Base-by-base conservation (phyloP, 2,888 invertebrate genomes). In the Acronicta psi region DNA sequence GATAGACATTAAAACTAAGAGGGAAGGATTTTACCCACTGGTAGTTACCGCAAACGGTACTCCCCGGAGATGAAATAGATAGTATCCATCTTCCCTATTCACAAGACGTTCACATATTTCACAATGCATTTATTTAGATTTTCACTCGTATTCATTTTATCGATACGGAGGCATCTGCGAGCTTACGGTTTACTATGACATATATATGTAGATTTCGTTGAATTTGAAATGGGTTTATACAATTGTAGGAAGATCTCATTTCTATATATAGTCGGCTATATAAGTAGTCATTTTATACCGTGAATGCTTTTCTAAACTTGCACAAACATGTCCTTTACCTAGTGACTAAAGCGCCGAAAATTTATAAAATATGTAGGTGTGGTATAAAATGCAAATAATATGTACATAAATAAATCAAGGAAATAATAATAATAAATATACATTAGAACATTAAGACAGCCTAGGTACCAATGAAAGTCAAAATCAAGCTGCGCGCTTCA, bases 51-150 rank as follows among this genome's bases (percentile, higher is more conserved):
- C 61, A 62, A 75, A 58, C 50, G 66, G 31, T 50, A 52, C 60
- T 74, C 77, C 54, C 67, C 54, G 42, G 77, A 70, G 77, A 74
- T 76, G 66, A 69, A 63, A 73, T 58, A 73, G 69, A 69, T 62
- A 66, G 56, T 69, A 66, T 76, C 62, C 63, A 59, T 73, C 73
- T 63, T 69, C 37, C 58, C 60, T 58, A 67, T 70, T 67, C 57
- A 73, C 55, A 62, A 69, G 63, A 53, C 62, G 59, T 59, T 60
- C 76, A 50, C 59, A 59, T 75, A 69, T 73, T 65, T 51, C 46
- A 45, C 49, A 50, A 64, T 76, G 59, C 77, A 74, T 77, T 73
- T 77, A 71, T 77, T 77, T 60, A 57, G 61, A 71, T 70, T 60
- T 75, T 68, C 71, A 59, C 58, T 52, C 61, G 56, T 40, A 74